phyloP scores from a whole-genome alignment of 1,140 invertebrate species.

The Lethrus apterus region DNA sequence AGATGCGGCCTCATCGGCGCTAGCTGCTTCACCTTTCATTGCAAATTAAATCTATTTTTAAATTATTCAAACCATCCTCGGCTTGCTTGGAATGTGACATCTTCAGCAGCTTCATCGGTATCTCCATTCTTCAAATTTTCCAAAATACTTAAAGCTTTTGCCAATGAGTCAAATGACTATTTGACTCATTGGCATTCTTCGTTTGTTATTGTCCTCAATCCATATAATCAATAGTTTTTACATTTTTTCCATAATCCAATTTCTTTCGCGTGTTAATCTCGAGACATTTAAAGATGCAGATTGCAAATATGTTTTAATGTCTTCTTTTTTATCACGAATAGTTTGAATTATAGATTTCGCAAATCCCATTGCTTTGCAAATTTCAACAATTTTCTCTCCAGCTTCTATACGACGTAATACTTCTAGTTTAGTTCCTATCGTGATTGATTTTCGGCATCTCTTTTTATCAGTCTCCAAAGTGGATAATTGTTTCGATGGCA shows the following conservation, averaged over 20 bases:
- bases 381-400: conserved; percentile 25
- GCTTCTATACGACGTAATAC: conserved; percentile 24
- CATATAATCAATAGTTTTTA: conserved; percentile 26
- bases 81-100: too few relatives aligned
- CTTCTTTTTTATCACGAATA: conserved; percentile 17
- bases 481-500: conserved; percentile 20
- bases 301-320: conserved; percentile 24
- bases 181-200: conserved; percentile 29
- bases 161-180: conserved; percentile 25
- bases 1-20: conserved; percentile 12
- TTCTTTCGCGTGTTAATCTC: conserved; percentile 22
- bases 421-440: conserved; percentile 25
- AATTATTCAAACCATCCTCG: conserved; percentile 29
- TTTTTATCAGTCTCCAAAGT: conserved; percentile 25
- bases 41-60: conserved; percentile 25
- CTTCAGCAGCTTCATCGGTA: conserved; percentile 21
- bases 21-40: conserved; percentile 18
- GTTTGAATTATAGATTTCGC: conserved; percentile 25
- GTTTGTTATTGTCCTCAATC: too few relatives aligned
- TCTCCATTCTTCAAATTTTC: conserved; percentile 25
- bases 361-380: conserved; percentile 23
- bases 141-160: conserved; percentile 28
- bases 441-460: conserved; percentile 25
- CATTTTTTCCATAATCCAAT: conserved; percentile 26
- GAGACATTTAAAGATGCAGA: conserved; percentile 22